phyloP scores from a whole-genome alignment of 1,140 invertebrate genomes.

The Tetranychus urticae region DNA sequence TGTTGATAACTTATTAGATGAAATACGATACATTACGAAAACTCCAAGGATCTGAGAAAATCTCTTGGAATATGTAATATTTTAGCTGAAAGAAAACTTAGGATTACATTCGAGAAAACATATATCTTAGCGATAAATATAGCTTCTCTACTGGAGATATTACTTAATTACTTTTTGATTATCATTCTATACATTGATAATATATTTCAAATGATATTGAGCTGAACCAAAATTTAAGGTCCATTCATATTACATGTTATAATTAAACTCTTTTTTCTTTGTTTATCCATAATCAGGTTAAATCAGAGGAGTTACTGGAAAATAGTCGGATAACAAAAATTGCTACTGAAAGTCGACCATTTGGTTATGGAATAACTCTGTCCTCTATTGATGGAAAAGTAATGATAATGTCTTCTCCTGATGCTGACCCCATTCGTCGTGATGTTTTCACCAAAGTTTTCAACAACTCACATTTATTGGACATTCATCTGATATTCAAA shows the following conservation, averaged over 20 bases:
- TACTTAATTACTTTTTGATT: too few species aligned
- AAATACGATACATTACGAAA: too few species aligned
- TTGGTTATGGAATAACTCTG: slow-evolving; percentile 50
- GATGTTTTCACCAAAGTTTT: slow-evolving; percentile 78
- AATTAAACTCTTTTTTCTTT: background rate
- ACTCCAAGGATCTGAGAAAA: too few species aligned
- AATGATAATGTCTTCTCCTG: slow-evolving; percentile 28
- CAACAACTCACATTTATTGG: slow-evolving; percentile 74
- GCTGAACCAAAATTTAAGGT: too few species aligned
- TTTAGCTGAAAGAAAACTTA: too few species aligned
- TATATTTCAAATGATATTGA: too few species aligned
- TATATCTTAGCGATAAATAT: too few species aligned
- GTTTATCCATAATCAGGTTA: slow-evolving; percentile 4
- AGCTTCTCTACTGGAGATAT: too few species aligned
- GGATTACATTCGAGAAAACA: too few species aligned
- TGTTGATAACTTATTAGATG: too few species aligned
- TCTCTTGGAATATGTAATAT: too few species aligned
- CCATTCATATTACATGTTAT: background rate
- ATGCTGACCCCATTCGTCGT: slow-evolving; percentile 42
- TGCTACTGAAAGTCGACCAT: slow-evolving; percentile 12
- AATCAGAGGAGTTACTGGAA: slow-evolving; percentile 12
- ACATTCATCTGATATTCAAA: slow-evolving; percentile 68
- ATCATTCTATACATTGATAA: too few species aligned
- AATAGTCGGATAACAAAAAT: slow-evolving; percentile 11
- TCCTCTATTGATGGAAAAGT: slow-evolving; percentile 46